Evolutionary conservation across 2,888 invertebrate genomes (phyloP), one percentile per base, ranked within the genome.

Genomic region (Malachius bipustulatus): DNA sequence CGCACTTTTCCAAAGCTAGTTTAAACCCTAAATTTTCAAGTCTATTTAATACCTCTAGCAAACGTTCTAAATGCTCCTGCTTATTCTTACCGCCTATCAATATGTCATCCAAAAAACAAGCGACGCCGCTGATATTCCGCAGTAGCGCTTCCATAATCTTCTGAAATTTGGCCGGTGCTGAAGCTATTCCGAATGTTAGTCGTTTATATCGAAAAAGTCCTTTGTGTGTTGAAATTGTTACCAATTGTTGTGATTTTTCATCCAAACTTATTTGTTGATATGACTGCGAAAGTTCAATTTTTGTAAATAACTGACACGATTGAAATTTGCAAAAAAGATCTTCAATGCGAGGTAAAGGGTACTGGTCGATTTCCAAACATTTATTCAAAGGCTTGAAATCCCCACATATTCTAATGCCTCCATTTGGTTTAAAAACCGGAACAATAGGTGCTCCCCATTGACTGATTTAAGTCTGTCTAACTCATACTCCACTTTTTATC

Each of bases 221-320:
- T 32, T 51, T 51, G 33, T 56, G 55, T 3, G 56, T 56, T 35
- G 40, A 55, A 30, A 59, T 40, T 2, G 55, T 59, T 8, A 56
- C 36, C 12, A 51, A 42, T 10, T 53, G 40, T 35, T 48, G 42
- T 36, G 50, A 48, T 27, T 50, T 49, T 3, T 47, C 48, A 26
- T 48, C 47, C 14, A 56, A 41, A 45, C 50, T 50, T 14, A 57
- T 34, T 36, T 59, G 55, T 37, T 54, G 43, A 32, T 57, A 59
- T 2, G 59, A 54, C 24, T 45, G 45, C 1, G 37, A 37, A 4
- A 56, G 44, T 40, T 56, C 52, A 19, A 43, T 33, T 41, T 43
- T 43, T 36, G 38, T 32, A 34, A 34, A 38, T 36, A 8, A 14
- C 50, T 52, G 12, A 34, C 40, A n/a, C 46, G 50, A 14, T 47